Evolutionary conservation across 2,888 invertebrate genomes (phyloP).

Genomic region (Tanytarsus gracilentus): DNA sequence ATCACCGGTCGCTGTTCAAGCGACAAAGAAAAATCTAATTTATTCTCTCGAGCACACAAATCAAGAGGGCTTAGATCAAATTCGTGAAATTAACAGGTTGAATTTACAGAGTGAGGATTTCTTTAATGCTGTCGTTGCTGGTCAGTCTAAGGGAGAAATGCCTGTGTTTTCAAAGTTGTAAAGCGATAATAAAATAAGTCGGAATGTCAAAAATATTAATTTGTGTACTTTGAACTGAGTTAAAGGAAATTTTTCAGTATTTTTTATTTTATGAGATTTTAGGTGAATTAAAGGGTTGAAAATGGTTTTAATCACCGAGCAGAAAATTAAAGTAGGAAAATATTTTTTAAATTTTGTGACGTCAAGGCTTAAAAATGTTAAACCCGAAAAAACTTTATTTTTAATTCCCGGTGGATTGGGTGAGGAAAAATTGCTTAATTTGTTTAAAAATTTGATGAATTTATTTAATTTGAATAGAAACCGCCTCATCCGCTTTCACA

Average conservation of each 20-base stretch:
- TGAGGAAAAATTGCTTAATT: too few species aligned
- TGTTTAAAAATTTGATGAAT: neutral
- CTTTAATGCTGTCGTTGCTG: conserved; percentile 66
- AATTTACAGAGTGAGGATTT: conserved; percentile 89
- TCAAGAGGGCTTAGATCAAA: conserved; percentile 79
- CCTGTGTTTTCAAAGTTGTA: conserved; percentile 74
- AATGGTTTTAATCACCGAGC: conserved; percentile 46
- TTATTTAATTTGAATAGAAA: conserved; percentile 46
- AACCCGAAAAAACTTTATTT: neutral
- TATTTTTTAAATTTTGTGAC: conserved; percentile 54
- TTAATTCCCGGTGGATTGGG: conserved; percentile 12
- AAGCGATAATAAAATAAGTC: too few species aligned
- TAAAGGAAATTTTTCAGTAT: too few species aligned
- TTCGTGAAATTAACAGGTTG: conserved; percentile 72
- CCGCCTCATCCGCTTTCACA: conserved; percentile 73
- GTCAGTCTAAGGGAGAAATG: conserved; percentile 57
- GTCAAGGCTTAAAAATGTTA: conserved; percentile 41
- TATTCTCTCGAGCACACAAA: conserved; percentile 83
- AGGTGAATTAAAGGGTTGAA: too few species aligned
- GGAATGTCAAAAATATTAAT: too few species aligned
- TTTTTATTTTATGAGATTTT: too few species aligned
- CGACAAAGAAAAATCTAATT: conserved; percentile 72
- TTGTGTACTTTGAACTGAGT: too few species aligned
- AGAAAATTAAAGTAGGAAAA: conserved; percentile 53
- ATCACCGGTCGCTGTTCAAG: conserved; percentile 92